These are phyloP conservation scores for Xestia ashworthii DNA, from an alignment of 2,888 invertebrate species.

Conservation along the genomic window DNA sequence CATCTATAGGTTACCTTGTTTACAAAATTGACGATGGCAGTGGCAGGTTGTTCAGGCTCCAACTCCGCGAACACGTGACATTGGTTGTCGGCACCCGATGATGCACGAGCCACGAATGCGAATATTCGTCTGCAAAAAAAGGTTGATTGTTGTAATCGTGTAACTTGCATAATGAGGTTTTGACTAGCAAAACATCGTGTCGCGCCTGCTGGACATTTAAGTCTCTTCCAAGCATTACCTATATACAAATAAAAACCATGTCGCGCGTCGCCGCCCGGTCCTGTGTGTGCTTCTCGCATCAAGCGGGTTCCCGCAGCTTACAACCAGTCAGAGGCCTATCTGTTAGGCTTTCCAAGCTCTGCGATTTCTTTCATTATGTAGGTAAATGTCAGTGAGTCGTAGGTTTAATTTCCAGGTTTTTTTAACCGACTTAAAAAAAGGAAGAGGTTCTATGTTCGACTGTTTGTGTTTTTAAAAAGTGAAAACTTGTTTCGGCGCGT, in stretches of 20 bases:
- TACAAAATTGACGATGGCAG: slow-evolving; percentile 97
- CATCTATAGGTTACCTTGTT: slow-evolving; percentile 92
- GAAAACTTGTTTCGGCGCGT: too few species aligned
- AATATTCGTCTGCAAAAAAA: slow-evolving; percentile 94
- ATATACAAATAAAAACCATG: too few species aligned
- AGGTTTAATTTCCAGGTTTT: background rate
- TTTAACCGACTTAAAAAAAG: too few species aligned
- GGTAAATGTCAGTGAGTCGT: too few species aligned
- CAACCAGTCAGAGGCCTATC: background rate
- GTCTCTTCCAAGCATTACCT: too few species aligned
- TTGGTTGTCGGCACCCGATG: slow-evolving; percentile 97
- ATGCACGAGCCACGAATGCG: slow-evolving; percentile 98
- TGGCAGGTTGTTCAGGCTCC: slow-evolving; percentile 98
- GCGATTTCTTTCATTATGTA: background rate
- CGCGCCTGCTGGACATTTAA: too few species aligned
- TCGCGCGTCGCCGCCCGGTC: too few species aligned
- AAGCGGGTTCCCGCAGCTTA: background rate
- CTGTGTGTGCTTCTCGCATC: too few species aligned
- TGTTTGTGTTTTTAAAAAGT: too few species aligned
- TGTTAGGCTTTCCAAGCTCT: background rate
- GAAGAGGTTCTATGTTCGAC: too few species aligned
- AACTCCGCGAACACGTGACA: slow-evolving; percentile 99
- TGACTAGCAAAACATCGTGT: background rate
- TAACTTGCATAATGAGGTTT: background rate
- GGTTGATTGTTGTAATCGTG: background rate